Base-by-base conservation (phyloP, 2,797 vertebrate species). In the Xiphorhynchus erythropygius region DNA sequence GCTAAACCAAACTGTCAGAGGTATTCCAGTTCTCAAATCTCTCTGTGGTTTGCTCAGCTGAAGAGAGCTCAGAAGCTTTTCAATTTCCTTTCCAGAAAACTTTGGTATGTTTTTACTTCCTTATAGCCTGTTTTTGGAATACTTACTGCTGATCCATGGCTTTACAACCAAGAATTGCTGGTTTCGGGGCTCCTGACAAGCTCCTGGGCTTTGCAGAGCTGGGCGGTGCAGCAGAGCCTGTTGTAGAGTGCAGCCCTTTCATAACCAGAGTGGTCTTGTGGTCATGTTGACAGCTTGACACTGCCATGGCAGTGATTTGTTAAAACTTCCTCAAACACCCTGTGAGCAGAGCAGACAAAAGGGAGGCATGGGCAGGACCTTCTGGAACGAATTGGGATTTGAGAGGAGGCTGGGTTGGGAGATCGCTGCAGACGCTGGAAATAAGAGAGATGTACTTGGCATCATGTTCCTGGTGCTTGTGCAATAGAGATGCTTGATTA, bases 391-490 rank as follows among this genome's bases (percentile, higher is more conserved):
- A 52, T 16, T 5, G 47, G 63, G 70, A 4, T 46, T 42, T 69
- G 63, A 19, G 82, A 33, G 89, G 71, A 79, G 78, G 76, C 35
- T 18, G 30, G 27, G 21, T 11, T 46, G 65, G 18, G 46, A 35
- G 25, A n/a, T 60, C 16, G 2, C 32, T 13, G 44, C 35, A 15
- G 47, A 3, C 33, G 37, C 50, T 70, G 11, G 27, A 10, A 16
- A 52, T 6, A 8, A 13, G 35, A 13, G 67, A 8, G 39, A 47
- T 1, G 0, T 21, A 18, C 27, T 81, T 67, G 80, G 65, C 63
- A 53, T 41, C 49, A 3, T 21, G n/a, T 23, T 1, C 27, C 0
- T 7, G 5, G 0, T 11, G 37, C 41, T 53, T 60, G 71, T 3
- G 10, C 3, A 28, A 24, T 7, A 49, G 24, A 37, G 60, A n/a